Base-by-base conservation (phyloP, 1,140 invertebrate genomes). In the Drosophila subobscura region DNA sequence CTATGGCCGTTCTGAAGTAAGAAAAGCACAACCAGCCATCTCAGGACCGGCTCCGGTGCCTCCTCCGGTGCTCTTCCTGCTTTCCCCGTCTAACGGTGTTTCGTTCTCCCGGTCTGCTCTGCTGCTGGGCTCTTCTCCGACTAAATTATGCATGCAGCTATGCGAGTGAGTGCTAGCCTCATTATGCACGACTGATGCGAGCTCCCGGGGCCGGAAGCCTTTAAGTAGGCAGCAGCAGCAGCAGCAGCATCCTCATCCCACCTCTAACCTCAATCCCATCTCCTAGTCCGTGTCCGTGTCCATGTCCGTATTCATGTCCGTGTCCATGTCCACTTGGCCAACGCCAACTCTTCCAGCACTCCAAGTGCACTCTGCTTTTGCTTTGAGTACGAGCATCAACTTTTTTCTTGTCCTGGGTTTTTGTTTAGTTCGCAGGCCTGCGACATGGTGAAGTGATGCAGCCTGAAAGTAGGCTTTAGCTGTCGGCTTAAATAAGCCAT, bases 101-200 rank as follows among this genome's bases (percentile, higher is more conserved):
- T 14, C 33, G 51, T 22, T 55, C 42, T 23, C 45, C 37, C 27
- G 49, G 33, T 46, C 22, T 46, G 44, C 56, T 27, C 33, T 56
- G 47, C 49, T 68, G 42, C 40, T 56, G 45, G n/a, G 22, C 46
- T 52, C 25, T 25, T 22, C 50, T 55, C 40, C 80, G 79, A 61
- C 46, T 89, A 68, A 88, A 88, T 88, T 88, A 88, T 83, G 83
- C 84, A 88, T 88, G 79, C 79, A 72, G 79, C 78, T 72, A 64
- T 81, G 75, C 80, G 75, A 75, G 70, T 80, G 75, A 75, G 70
- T 88, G 84, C 80, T 74, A 88, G 83, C 84, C 83, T 88, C 79
- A 88, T 88, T 88, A 88, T 86, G 81, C 81, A 68, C 78, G 68
- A 61, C 68, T 86, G 77, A 73, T 80, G 80, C 81, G 63, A 76